phyloP scores from a whole-genome alignment of 37 sponge, comb jelly and placozoan genomes.

The Chondrilla cf. caribensis region DNA sequence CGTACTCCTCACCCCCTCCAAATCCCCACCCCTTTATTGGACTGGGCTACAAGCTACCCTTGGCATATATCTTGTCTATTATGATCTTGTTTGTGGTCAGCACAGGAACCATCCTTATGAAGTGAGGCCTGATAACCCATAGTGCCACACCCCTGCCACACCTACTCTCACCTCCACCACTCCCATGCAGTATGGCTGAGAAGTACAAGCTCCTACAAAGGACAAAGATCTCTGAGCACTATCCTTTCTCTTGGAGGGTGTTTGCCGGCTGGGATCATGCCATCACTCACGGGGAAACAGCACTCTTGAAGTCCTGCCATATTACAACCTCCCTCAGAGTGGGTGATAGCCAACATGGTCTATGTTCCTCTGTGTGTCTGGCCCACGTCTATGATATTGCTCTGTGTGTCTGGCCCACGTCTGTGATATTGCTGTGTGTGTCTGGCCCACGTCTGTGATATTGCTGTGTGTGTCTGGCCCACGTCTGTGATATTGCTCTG shows the following conservation, averaged over 20 bases:
- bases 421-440: not conserved
- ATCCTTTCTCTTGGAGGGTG: constrained; percentile 52
- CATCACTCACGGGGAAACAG: constrained; percentile 46
- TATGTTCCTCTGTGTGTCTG: no score
- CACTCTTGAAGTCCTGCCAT: constrained; percentile 20
- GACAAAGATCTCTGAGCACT: constrained; percentile 40
- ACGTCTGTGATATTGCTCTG: no score
- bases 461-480: no score
- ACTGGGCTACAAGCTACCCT: constrained; percentile 65
- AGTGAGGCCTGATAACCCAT: constrained; percentile 8
- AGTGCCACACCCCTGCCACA: not conserved
- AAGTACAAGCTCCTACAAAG: constrained; percentile 55
- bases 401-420: no score
- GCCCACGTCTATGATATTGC: not conserved
- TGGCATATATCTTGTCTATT: constrained; percentile 57
- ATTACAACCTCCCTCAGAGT: constrained; percentile 51
- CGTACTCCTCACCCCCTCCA: constrained; percentile 44
- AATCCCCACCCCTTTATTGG: constrained; percentile 56
- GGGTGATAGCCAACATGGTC: no score
- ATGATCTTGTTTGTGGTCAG: constrained; percentile 44
- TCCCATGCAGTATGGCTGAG: constrained; percentile 25
- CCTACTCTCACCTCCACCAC: not conserved
- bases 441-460: no score
- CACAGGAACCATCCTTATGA: constrained; percentile 42
- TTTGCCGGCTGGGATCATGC: constrained; percentile 75